These are phyloP conservation scores for Cheilosia pagana DNA, from an alignment of 2,888 invertebrate genomes.

Conservation along the genomic window DNA sequence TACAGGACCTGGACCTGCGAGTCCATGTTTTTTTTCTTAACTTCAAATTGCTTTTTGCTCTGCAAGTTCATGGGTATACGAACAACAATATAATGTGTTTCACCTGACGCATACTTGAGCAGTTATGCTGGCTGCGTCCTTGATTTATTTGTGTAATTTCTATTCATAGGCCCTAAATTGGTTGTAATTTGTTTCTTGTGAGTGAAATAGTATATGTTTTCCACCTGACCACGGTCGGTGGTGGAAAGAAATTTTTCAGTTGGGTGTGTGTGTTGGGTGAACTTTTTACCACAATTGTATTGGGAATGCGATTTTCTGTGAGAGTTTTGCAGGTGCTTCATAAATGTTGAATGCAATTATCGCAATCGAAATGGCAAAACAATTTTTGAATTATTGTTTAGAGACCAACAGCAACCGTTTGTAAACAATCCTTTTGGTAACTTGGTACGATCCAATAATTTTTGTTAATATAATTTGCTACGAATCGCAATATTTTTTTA, in stretches of 20 bases:
- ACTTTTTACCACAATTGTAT: too few relatives aligned
- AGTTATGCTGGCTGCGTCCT: not conserved
- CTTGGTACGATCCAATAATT: too few relatives aligned
- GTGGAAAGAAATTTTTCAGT: not conserved
- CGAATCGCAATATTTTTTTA: too few relatives aligned
- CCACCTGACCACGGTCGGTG: not conserved
- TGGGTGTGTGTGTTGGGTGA: too few relatives aligned
- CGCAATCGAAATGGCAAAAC: too few relatives aligned
- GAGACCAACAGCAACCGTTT: too few relatives aligned
- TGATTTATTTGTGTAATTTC: constrained; percentile 46
- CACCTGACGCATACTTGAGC: constrained; percentile 11
- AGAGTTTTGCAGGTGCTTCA: not conserved
- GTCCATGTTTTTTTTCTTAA: not conserved
- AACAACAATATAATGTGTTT: not conserved
- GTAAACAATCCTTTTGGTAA: too few relatives aligned
- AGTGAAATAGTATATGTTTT: not conserved
- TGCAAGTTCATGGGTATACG: not conserved
- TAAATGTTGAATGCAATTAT: too few relatives aligned
- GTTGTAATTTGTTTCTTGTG: constrained; percentile 27
- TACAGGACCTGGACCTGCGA: not conserved
- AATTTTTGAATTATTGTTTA: too few relatives aligned
- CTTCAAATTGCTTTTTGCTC: not conserved
- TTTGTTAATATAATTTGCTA: too few relatives aligned
- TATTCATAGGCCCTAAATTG: constrained; percentile 13
- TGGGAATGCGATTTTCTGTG: not conserved